Conservation (phyloP, 2,888 invertebrate species). For the Odontocerum albicorne region DNA sequence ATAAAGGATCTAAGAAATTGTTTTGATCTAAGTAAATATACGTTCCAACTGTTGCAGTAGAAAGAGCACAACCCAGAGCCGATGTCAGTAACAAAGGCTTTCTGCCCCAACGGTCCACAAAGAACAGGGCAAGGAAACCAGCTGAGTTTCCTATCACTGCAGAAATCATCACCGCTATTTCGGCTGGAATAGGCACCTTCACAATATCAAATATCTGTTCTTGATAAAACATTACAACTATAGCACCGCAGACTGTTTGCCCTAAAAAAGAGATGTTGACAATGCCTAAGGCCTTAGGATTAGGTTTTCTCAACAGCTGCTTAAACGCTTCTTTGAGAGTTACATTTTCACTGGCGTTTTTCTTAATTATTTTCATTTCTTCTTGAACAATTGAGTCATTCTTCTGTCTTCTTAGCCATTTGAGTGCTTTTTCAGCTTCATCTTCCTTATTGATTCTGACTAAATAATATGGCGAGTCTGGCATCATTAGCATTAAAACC, state of each 20-base stretch:
- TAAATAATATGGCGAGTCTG: slow-evolving; percentile 36
- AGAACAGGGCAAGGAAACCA: slow-evolving; percentile 22
- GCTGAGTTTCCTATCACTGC: slow-evolving; percentile 26
- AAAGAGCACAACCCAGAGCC: slow-evolving; percentile 21
- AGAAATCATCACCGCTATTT: slow-evolving; percentile 29
- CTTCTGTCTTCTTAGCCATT: slow-evolving; percentile 31
- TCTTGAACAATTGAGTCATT: slow-evolving; percentile 22
- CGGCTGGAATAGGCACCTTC: slow-evolving; percentile 20
- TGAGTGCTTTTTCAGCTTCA: slow-evolving; percentile 26
- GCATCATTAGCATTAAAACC: slow-evolving; percentile 28
- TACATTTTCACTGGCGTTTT: slow-evolving; percentile 23
- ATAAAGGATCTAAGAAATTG: slow-evolving; percentile 13
- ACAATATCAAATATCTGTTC: slow-evolving; percentile 25
- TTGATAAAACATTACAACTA: slow-evolving; percentile 30
- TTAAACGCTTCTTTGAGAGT: slow-evolving; percentile 20
- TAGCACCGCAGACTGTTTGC: slow-evolving; percentile 30
- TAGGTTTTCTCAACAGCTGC: slow-evolving; percentile 20
- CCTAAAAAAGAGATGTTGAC: slow-evolving; percentile 22
- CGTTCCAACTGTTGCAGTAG: slow-evolving; percentile 27
- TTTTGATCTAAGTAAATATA: slow-evolving; percentile 28
- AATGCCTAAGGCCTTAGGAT: slow-evolving; percentile 28
- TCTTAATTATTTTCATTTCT: slow-evolving; percentile 26
- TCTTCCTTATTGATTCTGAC: slow-evolving; percentile 29
- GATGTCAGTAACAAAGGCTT: slow-evolving; percentile 27
- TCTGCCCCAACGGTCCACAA: slow-evolving; percentile 33